Evolutionary conservation across 1,140 invertebrate species (phyloP), one percentile per base, ranked within the genome.

Genomic region (Trichonephila clavipes): DNA sequence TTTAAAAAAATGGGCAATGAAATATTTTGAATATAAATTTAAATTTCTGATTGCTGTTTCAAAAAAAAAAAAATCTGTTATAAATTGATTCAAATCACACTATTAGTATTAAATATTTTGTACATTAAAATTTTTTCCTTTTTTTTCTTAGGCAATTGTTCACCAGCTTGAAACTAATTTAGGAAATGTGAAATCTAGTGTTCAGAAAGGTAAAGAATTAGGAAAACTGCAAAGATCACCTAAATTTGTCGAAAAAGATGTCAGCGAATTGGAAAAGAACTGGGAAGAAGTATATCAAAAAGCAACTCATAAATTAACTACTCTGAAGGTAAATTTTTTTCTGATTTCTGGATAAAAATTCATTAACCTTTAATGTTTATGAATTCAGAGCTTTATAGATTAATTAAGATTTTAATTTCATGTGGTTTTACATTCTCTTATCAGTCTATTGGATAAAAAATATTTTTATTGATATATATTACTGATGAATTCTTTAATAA

Each of bases 201-300:
- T 99, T 6, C 98, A 99, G 95, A 96, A 97, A 94, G 98, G 98
- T 7, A 98, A 98, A 96, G 98, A 98, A 95, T 96, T 99, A 6
- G 96, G 97, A 85, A 98, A 97, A 95, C 98, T 99, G 95, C 97
- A 97, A 2, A 97, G 98, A 95, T 97, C 98, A 0, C 98, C 98
- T 4, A 96, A 97, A 4, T 99, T 99, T 95, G 97, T 99, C 1
- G 97, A 97, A 94, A 96, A 97, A 94, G 97, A 98, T 95, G 97
- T 99, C 2, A 97, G 97, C 93, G 97, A 97, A 89, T 96, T 99
- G 34, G 98, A 99, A 96, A 96, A 96, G 10, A 97, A 97, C 83
- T 99, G 98, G 98, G 98, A 98, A 95, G 97, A 98, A 94, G 97
- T 98, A 0, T 98, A 98, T 95, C 97, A 97, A 21, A 97, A 98